A percentile compares a stretch with the other conserved stretches of the same genome.
These are phyloP conservation scores for Camponotus pennsylvanicus DNA, from an alignment of 1,140 invertebrate genomes.

Conservation along the genomic window DNA sequence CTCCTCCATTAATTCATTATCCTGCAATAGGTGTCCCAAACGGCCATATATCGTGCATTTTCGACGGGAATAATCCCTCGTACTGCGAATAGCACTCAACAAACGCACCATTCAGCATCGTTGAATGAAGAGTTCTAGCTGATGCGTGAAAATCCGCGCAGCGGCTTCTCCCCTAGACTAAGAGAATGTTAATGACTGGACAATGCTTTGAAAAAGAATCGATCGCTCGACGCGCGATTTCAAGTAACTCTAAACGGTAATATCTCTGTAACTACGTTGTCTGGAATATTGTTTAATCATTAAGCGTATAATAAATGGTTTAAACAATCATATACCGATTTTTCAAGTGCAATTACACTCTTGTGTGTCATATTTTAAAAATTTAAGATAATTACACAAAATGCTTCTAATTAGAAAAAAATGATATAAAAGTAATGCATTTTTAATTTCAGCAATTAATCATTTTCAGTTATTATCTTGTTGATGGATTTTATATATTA, in stretches of 20 bases:
- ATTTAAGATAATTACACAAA: neutral
- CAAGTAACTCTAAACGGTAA: constrained; percentile 49
- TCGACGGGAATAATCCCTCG: constrained; percentile 61
- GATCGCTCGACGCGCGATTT: constrained; percentile 36
- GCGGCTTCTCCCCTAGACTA: constrained; percentile 11
- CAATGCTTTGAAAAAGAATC: constrained; percentile 14
- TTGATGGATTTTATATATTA: neutral
- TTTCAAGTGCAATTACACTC: constrained; percentile 11
- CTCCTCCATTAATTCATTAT: constrained; percentile 55
- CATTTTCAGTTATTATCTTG: neutral
- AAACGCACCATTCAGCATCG: constrained; percentile 35
- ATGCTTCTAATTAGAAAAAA: neutral
- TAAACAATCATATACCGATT: constrained; percentile 5
- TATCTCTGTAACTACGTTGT: constrained; percentile 48
- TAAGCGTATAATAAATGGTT: constrained; percentile 56
- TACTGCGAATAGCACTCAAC: constrained; percentile 51
- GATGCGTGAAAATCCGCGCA: constrained; percentile 39
- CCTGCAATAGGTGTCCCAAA: constrained; percentile 39
- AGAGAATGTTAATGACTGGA: constrained; percentile 45
- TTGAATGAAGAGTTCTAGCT: constrained; percentile 52
- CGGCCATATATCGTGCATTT: constrained; percentile 48
- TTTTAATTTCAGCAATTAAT: neutral
- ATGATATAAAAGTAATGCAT: neutral
- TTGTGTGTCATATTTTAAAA: neutral
- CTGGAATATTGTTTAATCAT: constrained; percentile 46